Evolutionary conservation across 2,113 vertebrate species (phyloP), one percentile per base, ranked within the genome.

Genomic region (Microtus montanus): DNA sequence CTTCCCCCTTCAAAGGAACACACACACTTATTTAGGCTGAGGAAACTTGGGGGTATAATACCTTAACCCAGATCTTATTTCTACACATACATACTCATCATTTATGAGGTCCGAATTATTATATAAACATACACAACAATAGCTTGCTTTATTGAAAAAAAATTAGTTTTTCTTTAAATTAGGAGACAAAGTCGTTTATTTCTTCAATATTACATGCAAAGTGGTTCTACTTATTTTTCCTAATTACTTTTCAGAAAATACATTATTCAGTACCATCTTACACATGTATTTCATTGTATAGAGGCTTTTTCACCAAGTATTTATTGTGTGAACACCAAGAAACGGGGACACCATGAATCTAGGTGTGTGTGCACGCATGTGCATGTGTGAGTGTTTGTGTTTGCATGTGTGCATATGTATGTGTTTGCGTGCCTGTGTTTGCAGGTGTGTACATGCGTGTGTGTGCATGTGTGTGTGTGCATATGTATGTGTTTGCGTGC

Each of bases 111-210:
- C 71, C n/a, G 83, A 87, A n/a, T 74, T 11, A 77, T 77, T 44
- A 35, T 24, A 70, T 3, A 33, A 38, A 1, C 9, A 47, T 61
- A 63, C 22, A 58, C 8, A 71, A 83, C 78, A 79, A 0, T 1
- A 58, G 47, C 70, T 86, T 71, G 87, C 71, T 91, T n/a, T 44
- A 74, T 7, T 87, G 84, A 80, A 77, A 47, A 84, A 84, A 15
- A 47, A 68, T 79, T 58, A 91, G 80, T 84, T 6, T 79, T 97
- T 52, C 49, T 90, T 61, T 22, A 74, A 83, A 2, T 89, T 83
- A 47, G 17, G 54, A 91, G n/a, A 28, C 68, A 86, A 78, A 95
- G 26, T 47, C 11, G 84, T 28, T 61, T 54, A 88, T 64, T 93
- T 77, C n/a, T 73, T 90, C 80, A 63, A 85, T 24, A 79, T 26